Base-by-base conservation (phyloP, 2,888 invertebrate species). In the Barypeithes pellucidus region DNA sequence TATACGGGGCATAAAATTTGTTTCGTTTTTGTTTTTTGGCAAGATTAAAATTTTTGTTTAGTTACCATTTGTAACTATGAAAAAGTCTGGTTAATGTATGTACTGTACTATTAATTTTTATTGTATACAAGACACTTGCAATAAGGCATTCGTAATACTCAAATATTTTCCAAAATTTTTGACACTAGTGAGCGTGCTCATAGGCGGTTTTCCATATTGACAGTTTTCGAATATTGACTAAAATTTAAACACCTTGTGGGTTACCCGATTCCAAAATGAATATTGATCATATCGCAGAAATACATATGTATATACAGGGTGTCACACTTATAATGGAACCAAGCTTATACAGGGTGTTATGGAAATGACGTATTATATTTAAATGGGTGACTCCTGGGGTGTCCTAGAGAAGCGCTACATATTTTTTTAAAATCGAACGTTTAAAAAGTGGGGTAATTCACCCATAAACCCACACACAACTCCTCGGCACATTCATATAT, bases 81-180 rank as follows among this genome's bases (percentile, higher is more conserved):
- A 68, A 59, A 61, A 45, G 14, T 60, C 60, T 60, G 59, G 43
- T 18, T 16, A 59, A 54, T 67, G 57, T 43, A 43, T 41, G 33
- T 45, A 41, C 20, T 12, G 16, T 45, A n/a, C n/a, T n/a, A 20
- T 59, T 29, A 16, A 20, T 33, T 57, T 47, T 52, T 41, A 63
- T 65, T 70, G 66, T 74, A 70, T 57, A 74, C 43, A 74, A 74
- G 74, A 74, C 74, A 74, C 74, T 68, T 67, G 16, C 61, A 33
- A 54, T 75, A 75, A 75, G 75, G 75, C 75, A 74, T 54, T 52
- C 66, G 62, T 47, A 63, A 67, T 57, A 43, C 77, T 77, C 78
- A 80, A 83, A 81, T 79, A 80, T 79, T 79, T 78, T 77, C 62
- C 67, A 67, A 41, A 43, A 45, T 65, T 75, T 75, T 62, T 67